A percentile compares a stretch with the other conserved stretches of the same genome.
Conservation (phyloP, 2,113 vertebrate genomes). For the Python bivittatus region DNA sequence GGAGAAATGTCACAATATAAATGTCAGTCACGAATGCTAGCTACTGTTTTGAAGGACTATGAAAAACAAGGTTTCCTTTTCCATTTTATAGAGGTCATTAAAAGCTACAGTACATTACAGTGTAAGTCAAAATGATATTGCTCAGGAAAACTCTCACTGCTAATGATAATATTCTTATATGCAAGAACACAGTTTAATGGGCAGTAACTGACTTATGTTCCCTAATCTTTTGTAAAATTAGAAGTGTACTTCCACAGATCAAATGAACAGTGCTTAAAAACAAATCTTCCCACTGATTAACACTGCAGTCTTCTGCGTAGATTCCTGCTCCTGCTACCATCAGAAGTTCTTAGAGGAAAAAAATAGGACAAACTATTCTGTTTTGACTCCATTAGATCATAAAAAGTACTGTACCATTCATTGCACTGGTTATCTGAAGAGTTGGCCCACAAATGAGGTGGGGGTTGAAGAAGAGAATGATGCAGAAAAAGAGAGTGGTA, state of each 20-base stretch:
- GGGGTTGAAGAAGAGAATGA: slow-evolving; percentile 82
- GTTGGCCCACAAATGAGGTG: slow-evolving; percentile 83
- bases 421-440: slow-evolving; percentile 89
- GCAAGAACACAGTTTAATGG: slow-evolving; percentile 25
- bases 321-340: not conserved
- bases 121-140: not conserved
- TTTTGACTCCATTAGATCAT: slow-evolving; percentile 74
- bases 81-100: not conserved
- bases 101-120: not conserved
- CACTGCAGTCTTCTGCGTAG: not conserved
- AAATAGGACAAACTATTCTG: slow-evolving; percentile 1
- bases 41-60: not conserved
- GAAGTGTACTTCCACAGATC: slow-evolving; percentile 28
- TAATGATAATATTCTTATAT: slow-evolving; percentile 29
- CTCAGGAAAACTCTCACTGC: slow-evolving; percentile 13
- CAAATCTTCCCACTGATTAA: not conserved
- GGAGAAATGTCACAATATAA: not conserved
- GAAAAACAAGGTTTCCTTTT: not conserved
- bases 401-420: slow-evolving; percentile 89
- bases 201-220: slow-evolving; percentile 13
- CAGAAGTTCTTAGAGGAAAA: not conserved
- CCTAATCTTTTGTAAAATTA: slow-evolving; percentile 26
- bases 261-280: slow-evolving; percentile 28
- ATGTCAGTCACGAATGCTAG: not conserved
- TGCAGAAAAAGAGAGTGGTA: slow-evolving; percentile 79